These are phyloP conservation scores for Macquaria australasica DNA, from an alignment of 2,113 vertebrate species.

Conservation along the genomic window DNA sequence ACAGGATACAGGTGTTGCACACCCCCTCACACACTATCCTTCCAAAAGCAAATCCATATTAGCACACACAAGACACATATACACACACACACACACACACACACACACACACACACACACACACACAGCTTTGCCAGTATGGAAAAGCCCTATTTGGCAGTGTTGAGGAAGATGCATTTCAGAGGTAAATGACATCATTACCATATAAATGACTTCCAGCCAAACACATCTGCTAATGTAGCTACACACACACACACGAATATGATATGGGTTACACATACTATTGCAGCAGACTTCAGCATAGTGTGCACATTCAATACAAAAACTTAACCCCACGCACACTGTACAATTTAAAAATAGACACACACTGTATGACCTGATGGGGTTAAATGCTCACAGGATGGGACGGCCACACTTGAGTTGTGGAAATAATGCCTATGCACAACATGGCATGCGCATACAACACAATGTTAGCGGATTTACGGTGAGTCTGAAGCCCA, in stretches of 20 bases:
- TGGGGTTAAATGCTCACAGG: constrained; percentile 5
- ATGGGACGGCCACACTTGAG: not conserved
- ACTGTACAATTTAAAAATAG: not conserved
- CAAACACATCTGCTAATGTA: constrained; percentile 87
- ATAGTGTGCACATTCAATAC: constrained; percentile 1
- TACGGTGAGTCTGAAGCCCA: constrained; percentile 2
- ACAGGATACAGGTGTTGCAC: constrained; percentile 58
- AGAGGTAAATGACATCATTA: constrained; percentile 88
- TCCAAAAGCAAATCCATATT: constrained; percentile 42
- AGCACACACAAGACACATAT: not conserved
- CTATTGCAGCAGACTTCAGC: constrained; percentile 15
- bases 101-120: constrained; percentile 35
- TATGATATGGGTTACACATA: constrained; percentile 39
- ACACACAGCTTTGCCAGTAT: constrained; percentile 63
- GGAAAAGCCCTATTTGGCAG: constrained; percentile 81
- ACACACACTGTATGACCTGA: constrained; percentile 6
- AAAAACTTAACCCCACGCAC: constrained; percentile 12
- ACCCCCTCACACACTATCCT: constrained; percentile 17
- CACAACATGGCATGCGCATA: not conserved
- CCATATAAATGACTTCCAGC: constrained; percentile 88
- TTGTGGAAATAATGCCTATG: not conserved
- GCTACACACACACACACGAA: constrained; percentile 49
- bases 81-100: constrained; percentile 36
- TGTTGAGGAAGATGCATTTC: constrained; percentile 85
- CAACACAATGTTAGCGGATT: not conserved